These are phyloP conservation scores for Pollenia griseotomentosa DNA, from an alignment of 2,888 invertebrate genomes.

Conservation along the genomic window DNA sequence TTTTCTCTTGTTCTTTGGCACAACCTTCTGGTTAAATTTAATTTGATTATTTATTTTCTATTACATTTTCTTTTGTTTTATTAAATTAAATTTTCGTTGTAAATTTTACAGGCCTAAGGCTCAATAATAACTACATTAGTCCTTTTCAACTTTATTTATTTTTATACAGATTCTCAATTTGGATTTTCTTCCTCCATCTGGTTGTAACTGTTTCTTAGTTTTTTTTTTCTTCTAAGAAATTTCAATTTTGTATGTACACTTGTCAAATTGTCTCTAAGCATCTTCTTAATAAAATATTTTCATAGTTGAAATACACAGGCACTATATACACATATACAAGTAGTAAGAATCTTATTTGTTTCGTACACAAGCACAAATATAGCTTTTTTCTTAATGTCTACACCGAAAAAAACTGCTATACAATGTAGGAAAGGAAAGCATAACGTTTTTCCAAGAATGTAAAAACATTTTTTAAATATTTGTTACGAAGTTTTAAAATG, in stretches of 20 bases:
- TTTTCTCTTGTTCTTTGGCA: too few species aligned
- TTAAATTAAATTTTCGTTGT: slow-evolving; percentile 1
- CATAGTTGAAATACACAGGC: background rate
- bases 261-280: slow-evolving; percentile 33
- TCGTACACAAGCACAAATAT: background rate
- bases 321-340: background rate
- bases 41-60: background rate
- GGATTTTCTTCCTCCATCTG: too few species aligned
- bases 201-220: background rate
- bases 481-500: too few species aligned
- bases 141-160: background rate
- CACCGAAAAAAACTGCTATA: too few species aligned
- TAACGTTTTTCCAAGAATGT: too few species aligned
- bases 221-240: background rate
- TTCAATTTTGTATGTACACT: background rate
- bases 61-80: slow-evolving; percentile 4
- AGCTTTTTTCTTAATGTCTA: too few species aligned
- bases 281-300: slow-evolving; percentile 5
- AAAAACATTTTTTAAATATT: too few species aligned
- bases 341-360: background rate
- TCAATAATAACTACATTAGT: slow-evolving; percentile 21
- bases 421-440: too few species aligned
- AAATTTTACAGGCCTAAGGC: slow-evolving; percentile 5
- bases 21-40: too few species aligned
- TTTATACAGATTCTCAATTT: background rate